Percentiles rank a stretch among this genome's conserved stretches.
These are phyloP conservation scores for Petrolisthes cinctipes DNA, from an alignment of 2,888 invertebrate species.

Conservation along the genomic window DNA sequence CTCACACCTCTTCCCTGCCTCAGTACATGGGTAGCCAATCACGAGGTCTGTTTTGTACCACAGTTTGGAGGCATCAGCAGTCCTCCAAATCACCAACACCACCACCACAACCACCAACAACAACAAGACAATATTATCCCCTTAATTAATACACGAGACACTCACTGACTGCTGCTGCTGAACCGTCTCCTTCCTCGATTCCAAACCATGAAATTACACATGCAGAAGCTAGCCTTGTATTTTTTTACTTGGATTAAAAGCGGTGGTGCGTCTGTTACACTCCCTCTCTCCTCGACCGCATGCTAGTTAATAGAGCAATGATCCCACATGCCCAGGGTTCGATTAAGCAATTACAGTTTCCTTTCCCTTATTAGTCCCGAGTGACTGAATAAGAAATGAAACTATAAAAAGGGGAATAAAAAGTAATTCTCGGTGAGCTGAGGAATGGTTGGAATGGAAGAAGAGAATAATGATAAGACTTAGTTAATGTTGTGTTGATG, in stretches of 20 bases:
- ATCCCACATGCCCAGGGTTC: not conserved
- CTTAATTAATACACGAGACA: too few species aligned
- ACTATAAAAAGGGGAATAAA: not conserved
- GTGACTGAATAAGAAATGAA: too few species aligned
- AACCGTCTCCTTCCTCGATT: conserved; percentile 29
- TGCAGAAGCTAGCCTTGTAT: not conserved
- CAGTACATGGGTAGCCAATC: too few species aligned
- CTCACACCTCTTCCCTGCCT: too few species aligned
- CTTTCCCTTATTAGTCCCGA: too few species aligned
- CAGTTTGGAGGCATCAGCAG: too few species aligned
- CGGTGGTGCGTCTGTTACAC: not conserved
- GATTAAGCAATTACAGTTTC: conserved; percentile 6
- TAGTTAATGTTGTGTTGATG: conserved; percentile 30
- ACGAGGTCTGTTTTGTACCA: too few species aligned
- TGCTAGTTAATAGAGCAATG: conserved; percentile 18
- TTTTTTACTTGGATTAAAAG: not conserved
- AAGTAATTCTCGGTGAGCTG: not conserved
- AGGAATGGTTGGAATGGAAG: not conserved
- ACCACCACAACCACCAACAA: not conserved
- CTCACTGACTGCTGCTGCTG: too few species aligned
- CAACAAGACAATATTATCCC: too few species aligned
- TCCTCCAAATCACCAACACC: too few species aligned
- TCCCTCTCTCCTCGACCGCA: too few species aligned
- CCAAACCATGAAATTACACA: conserved; percentile 46
- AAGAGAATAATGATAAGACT: conserved; percentile 13